Percentiles rank a stretch among this genome's conserved stretches.
These are phyloP conservation scores for Ectemnius lituratus DNA, from an alignment of 2,888 invertebrate species.

Conservation along the genomic window DNA sequence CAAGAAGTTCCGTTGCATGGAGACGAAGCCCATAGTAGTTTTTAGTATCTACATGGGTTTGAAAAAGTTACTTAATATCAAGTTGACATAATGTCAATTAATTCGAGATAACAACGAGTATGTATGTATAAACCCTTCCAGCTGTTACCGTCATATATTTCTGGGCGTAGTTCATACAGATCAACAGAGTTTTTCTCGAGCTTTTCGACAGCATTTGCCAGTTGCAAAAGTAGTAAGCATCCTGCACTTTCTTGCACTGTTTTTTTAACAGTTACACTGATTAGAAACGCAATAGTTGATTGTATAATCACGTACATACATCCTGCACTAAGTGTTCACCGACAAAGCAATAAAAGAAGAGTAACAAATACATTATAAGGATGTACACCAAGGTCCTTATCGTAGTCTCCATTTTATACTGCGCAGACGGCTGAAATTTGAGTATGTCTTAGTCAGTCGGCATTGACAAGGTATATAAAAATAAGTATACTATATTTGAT, in stretches of 20 bases:
- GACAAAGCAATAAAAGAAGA: slow-evolving; percentile 34
- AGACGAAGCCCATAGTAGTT: not conserved
- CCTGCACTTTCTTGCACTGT: slow-evolving; percentile 14
- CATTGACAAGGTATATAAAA: too few relatives aligned
- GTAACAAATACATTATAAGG: not conserved
- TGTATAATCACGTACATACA: not conserved
- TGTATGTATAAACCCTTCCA: not conserved
- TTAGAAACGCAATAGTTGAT: not conserved
- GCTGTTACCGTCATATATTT: not conserved
- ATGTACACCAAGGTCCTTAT: slow-evolving; percentile 1
- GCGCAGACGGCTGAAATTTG: not conserved
- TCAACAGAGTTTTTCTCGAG: not conserved
- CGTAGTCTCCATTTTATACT: not conserved
- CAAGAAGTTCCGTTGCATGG: not conserved
- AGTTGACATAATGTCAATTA: not conserved
- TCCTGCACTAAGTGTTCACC: slow-evolving; percentile 31
- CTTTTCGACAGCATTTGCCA: slow-evolving; percentile 1
- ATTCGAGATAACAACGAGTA: not conserved
- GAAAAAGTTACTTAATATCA: not conserved
- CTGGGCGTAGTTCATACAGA: not conserved
- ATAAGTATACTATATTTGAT: too few relatives aligned
- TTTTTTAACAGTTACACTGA: not conserved
- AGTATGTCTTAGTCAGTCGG: too few relatives aligned
- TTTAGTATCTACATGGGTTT: not conserved
- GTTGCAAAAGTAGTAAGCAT: slow-evolving; percentile 22